Base-by-base conservation (phyloP, 2,797 vertebrate genomes). In the Pseudotriccus pelzelni region DNA sequence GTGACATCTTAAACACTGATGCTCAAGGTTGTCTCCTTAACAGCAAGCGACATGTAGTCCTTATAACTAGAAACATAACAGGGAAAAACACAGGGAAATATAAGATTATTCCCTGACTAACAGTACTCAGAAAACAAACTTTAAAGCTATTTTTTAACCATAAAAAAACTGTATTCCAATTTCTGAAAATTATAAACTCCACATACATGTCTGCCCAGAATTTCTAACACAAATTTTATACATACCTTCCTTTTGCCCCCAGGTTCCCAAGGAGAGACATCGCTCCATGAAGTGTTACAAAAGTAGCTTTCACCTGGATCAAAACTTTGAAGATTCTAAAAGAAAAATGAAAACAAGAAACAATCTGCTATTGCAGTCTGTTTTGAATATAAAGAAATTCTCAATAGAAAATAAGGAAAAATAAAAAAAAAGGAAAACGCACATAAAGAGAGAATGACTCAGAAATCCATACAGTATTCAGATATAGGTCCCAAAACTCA, bases 221-320 rank as follows among this genome's bases (percentile, higher is more conserved):
- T 22, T n/a, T 36, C 32, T 56, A 62, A 28, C 18, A 53, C 20
- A 50, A 60, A 60, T 43, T 22, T 41, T 3, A 78, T 53, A 98
- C 98, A 49, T 98, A 98, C 98, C 97, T 96, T 97, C 96, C 97
- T 98, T 97, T 97, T 98, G 96, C 96, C 96, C 84, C 95, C 97
- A 97, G 98, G 98, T 58, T 98, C 98, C 98, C 99, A 99, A 70
- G 98, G 98, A 68, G 98, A 98, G 89, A 99, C 96, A 98, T 99
- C 99, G 60, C 96, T 84, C 99, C 99, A 99, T n/a, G 98, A 98
- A 15, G 99, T 99, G 90, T 98, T 99, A 94, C 86, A 96, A 87
- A 99, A 99, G 88, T 98, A 97, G 56, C 98, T 98, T 27, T 99
- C 99, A 96, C 98, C 98, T 8, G 98, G 91, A 85, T 99, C 99